phyloP scores from a whole-genome alignment of 1,140 invertebrate species.

The Cyclargus thomasi region DNA sequence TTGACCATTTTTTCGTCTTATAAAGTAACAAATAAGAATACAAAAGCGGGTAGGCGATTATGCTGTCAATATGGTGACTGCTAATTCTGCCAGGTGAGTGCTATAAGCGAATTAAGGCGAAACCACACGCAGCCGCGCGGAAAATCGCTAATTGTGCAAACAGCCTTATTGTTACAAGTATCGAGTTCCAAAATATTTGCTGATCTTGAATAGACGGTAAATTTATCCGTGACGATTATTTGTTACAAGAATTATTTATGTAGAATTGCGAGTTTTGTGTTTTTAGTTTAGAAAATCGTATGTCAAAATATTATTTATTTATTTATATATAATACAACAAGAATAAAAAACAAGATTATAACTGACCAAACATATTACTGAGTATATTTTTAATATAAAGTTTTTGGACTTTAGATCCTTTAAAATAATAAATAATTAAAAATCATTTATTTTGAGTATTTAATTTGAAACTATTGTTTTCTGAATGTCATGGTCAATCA shows the following conservation, averaged over 20 bases:
- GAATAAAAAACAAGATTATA: too few species aligned
- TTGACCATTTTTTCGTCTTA: not conserved
- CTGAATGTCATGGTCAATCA: too few species aligned
- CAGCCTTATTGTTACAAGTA: slow-evolving; percentile 30
- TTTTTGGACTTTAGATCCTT: too few species aligned
- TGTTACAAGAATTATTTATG: not conserved
- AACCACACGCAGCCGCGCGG: slow-evolving; percentile 26
- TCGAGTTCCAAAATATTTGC: slow-evolving; percentile 21
- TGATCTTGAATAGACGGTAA: not conserved
- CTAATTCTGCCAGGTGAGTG: not conserved
- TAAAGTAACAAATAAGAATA: not conserved
- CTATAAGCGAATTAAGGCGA: slow-evolving; percentile 14
- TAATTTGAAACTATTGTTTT: too few species aligned
- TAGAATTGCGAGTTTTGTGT: not conserved
- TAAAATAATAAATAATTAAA: too few species aligned
- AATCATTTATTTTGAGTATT: too few species aligned
- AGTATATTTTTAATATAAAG: too few species aligned
- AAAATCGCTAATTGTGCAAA: slow-evolving; percentile 44
- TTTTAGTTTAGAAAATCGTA: too few species aligned
- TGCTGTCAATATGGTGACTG: not conserved
- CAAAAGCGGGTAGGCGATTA: not conserved
- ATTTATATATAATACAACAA: too few species aligned
- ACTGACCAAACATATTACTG: too few species aligned
- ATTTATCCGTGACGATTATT: not conserved
- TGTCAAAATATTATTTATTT: too few species aligned